A percentile compares a stretch with the other conserved stretches of the same genome.
Evolutionary conservation across 2,797 vertebrate genomes (phyloP).

Genomic region (Poeciliopsis paucimaculata): DNA sequence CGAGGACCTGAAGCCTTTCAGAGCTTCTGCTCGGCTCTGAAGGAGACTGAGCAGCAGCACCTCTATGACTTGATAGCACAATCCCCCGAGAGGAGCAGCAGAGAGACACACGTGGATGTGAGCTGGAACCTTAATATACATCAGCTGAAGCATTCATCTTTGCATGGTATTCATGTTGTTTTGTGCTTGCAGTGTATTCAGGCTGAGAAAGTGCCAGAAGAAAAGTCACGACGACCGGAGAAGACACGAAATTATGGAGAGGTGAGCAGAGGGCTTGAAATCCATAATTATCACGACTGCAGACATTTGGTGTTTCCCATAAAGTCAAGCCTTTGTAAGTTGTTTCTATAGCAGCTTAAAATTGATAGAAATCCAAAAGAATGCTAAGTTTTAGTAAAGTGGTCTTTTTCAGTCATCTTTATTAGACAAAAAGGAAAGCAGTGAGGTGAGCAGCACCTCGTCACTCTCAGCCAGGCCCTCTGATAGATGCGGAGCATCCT

Average conservation of each 20-base stretch:
- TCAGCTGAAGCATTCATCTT: background rate
- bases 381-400: conserved; percentile 12
- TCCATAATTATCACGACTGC: background rate
- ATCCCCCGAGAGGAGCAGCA: conserved; percentile 55
- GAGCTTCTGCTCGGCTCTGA: conserved; percentile 88
- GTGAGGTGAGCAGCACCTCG: conserved; percentile 45
- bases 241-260: conserved; percentile 38
- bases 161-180: conserved; percentile 15
- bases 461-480: conserved; percentile 26
- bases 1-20: conserved; percentile 91
- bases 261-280: conserved; percentile 33
- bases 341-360: conserved; percentile 5
- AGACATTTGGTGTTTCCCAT: background rate
- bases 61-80: conserved; percentile 82
- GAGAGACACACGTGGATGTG: conserved; percentile 62
- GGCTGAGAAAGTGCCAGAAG: conserved; percentile 41
- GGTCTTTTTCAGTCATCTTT: conserved; percentile 30
- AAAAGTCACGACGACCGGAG: conserved; percentile 31
- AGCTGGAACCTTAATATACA: conserved; percentile 24
- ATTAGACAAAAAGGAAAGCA: conserved; percentile 33
- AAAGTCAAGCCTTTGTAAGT: background rate
- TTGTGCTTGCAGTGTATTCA: conserved; percentile 45
- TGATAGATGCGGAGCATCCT: conserved; percentile 20
- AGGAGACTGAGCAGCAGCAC: conserved; percentile 89
- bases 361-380: conserved; percentile 3